Base-by-base conservation (phyloP, 2,113 vertebrate genomes). In the Zosterops pallidus region DNA sequence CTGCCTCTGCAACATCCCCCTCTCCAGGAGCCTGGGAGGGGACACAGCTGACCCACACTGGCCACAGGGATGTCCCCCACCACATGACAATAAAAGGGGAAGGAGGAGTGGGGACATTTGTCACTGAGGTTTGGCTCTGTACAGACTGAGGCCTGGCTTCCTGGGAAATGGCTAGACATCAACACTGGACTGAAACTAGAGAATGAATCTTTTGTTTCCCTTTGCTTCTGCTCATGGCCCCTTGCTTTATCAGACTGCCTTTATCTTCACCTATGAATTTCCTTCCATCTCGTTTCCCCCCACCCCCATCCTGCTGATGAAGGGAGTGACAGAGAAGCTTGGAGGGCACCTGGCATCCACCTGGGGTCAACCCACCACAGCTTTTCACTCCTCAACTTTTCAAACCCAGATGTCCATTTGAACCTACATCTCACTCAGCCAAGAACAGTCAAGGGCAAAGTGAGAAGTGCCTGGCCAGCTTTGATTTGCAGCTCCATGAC, bases 401-500 rank as follows among this genome's bases (percentile, higher is more conserved):
- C 55, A 62, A 81, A 83, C 29, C 52, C 76, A 70, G 68, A 80
- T 33, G 35, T 65, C 18, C 42, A 10, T 18, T 12, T 55, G 56
- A 89, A 78, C 33, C 59, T 7, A 44, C 64, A 62, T 12, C 71
- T 83, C 76, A 22, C 31, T 68, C 11, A 55, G 64, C 35, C 59
- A 78, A 49, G 10, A 70, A 5, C 71, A 70, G 33, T 15, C 55
- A 81, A 91, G 72, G 72, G 47, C 80, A 46, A 69, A 81, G 77
- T 2, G 47, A 94, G 26, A 23, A 70, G 50, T 1, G 0, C 72
- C 79, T 90, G 86, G 71, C 28, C 80, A 77, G 33, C 81, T 86
- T 57, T 89, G 83, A 92, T 89, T 67, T 84, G 91, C 89, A 90
- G 83, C 71, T 91, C 55, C 59, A 62, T 35, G 68, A 90, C 76